phyloP scores from a whole-genome alignment of 1,140 invertebrate species.

The Pseudomyrmex pallidus region DNA sequence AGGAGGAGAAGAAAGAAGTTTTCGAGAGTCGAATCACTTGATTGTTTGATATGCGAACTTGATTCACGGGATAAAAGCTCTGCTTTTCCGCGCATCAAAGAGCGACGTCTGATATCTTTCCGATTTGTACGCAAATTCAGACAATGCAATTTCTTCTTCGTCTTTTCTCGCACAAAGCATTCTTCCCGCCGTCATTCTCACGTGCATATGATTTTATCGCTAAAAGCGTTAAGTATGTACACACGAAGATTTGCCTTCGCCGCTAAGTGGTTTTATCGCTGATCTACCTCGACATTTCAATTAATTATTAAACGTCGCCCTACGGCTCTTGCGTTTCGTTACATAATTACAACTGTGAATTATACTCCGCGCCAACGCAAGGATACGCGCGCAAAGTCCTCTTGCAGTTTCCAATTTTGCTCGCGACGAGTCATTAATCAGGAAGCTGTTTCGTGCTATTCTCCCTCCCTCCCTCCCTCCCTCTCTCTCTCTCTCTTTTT shows the following conservation, averaged over 20 bases:
- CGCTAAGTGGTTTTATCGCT: not conserved
- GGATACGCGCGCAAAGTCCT: not conserved
- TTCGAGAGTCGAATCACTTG: not conserved
- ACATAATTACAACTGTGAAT: conserved; percentile 20
- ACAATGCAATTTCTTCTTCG: not conserved
- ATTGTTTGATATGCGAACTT: conserved; percentile 13
- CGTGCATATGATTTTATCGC: conserved; percentile 8
- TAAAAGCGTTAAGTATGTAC: not conserved
- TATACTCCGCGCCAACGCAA: not conserved
- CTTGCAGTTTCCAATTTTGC: not conserved
- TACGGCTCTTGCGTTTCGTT: conserved; percentile 1
- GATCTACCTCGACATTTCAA: not conserved
- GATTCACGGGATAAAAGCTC: conserved; percentile 21
- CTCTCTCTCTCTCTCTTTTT: not conserved
- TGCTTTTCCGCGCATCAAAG: not conserved
- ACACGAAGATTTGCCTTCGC: not conserved
- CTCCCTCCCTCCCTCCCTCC: not conserved
- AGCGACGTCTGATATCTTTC: not conserved
- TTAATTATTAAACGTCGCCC: not conserved
- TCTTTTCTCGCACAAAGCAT: not conserved
- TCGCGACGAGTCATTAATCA: conserved; percentile 7
- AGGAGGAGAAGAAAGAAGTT: not conserved
- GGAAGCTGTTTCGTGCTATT: conserved; percentile 1
- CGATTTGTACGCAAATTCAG: not conserved
- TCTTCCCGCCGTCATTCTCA: not conserved